Evolutionary conservation across 2,113 vertebrate genomes (phyloP).

Genomic region (Nannospalax galili): DNA sequence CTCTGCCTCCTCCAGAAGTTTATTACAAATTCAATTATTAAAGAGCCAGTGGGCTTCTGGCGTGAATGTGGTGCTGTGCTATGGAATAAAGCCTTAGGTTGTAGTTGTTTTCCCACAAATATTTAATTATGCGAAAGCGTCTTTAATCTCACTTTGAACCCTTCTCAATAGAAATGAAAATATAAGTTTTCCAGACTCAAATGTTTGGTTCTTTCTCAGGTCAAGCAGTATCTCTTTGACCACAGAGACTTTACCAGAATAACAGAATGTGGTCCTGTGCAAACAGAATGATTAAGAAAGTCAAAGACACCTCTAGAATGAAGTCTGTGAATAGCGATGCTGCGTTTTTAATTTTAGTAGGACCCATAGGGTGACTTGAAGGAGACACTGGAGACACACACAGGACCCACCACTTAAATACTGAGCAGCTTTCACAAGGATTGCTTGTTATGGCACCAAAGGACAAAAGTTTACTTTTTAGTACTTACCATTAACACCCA

Average conservation of each 20-base stretch:
- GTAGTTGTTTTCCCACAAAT: too few relatives aligned
- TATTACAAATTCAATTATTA: too few relatives aligned
- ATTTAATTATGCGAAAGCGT: background rate
- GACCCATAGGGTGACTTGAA: background rate
- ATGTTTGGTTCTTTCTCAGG: background rate
- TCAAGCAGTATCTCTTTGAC: background rate
- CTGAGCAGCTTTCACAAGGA: background rate
- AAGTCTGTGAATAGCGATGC: background rate
- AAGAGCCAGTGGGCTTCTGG: too few relatives aligned
- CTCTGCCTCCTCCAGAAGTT: too few relatives aligned
- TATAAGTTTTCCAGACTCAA: background rate
- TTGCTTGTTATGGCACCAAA: slow-evolving; percentile 5
- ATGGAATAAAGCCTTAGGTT: too few relatives aligned
- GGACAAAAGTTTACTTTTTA: background rate
- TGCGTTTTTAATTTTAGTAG: slow-evolving; percentile 20
- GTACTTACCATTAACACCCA: background rate
- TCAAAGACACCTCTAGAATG: background rate
- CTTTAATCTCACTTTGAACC: background rate
- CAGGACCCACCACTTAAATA: background rate
- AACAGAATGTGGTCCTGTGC: background rate
- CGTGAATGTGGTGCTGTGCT: too few relatives aligned
- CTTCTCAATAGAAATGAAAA: background rate
- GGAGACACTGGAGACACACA: background rate
- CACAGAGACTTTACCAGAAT: background rate
- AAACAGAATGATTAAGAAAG: slow-evolving; percentile 8